Evolutionary conservation across 2,113 vertebrate genomes (phyloP), one percentile per base, ranked within the genome.

Genomic region (Campylorhamphus procurvoides): DNA sequence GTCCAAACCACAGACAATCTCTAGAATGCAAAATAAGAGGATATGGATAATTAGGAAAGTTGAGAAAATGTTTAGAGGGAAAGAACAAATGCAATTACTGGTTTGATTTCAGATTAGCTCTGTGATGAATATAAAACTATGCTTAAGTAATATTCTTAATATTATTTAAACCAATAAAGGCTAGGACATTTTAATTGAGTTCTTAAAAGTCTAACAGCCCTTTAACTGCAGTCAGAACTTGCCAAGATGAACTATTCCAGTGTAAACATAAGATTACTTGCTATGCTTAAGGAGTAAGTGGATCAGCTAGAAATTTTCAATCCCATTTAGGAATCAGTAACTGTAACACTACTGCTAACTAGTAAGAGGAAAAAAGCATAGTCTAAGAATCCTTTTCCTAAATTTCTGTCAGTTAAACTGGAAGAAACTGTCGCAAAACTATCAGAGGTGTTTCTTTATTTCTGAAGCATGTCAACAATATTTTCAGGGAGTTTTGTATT

Each of bases 91-190:
- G 18, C 27, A 81, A 44, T 35, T 84, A 5, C 67, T 83, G 29
- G 62, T 84, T 95, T 84, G 68, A 85, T 81, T 95, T 96, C 67
- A 78, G 95, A 92, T 96, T 68, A 92, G 33, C 63, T 83, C 49
- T 69, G 5, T 91, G 94, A 92, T 52, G 68, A 95, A 81, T 37
- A 77, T 47, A 84, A 69, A 77, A 87, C 49, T 69, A 58, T 49
- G 23, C 35, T 97, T 95, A 95, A 97, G 85, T 94, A 95, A 83
- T 76, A 89, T 20, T 7, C 55, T 95, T 95, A 94, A 89, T 90
- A 35, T 53, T 91, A 83, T 69, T 96, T 92, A 91, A 93, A 69
- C n/a, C 1, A 22, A 85, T 91, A 96, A 95, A 96, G 69, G 59
- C 66, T 52, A 93, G 73, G 67, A 93, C 55, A 27, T 90, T 92